Evolutionary conservation across 2,797 vertebrate genomes (phyloP), one percentile per base, ranked within the genome.

Genomic region (Acestrorhynchus altus): DNA sequence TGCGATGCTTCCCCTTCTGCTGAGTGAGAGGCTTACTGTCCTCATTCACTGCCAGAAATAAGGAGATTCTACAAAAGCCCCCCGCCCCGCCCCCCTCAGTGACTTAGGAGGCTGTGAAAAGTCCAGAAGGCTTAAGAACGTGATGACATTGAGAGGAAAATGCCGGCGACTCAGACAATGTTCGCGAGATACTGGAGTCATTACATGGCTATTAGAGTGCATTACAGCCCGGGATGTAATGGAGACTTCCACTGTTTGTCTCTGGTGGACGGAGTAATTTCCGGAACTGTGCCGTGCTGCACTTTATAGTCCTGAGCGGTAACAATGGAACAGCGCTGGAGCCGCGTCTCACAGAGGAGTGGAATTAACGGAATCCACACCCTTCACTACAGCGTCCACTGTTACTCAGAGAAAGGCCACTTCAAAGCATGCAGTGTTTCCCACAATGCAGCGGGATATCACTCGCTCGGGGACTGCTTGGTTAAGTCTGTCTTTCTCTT

Each of bases 391-490:
- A n/a, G 13, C 47, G 15, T 18, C 57, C 28, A 35, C n/a, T 20
- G 69, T 40, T 65, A 39, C 72, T 47, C 70, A 61, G 79, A 84
- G 51, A 79, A 52, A 66, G 61, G 54, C 39, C 59, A 79, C 83
- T 87, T 90, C 82, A 85, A 85, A 88, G 81, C 42, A 26, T 81
- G 76, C 81, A 80, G 52, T 70, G 39, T 74, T 82, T 76, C 72
- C 57, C 66, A n/a, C 60, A 35, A 28, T 74, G 83, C 52, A 74
- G 24, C 77, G 52, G 72, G 89, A 87, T 75, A 57, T 4, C 54
- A 13, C 20, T 16, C 46, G 13, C 8, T 15, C 8, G 2, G 13
- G 46, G 46, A 35, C 31, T 35, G 46, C 13, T 47, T 12, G 42
- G 8, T 44, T 44, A 44, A 47, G 12, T 51, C 54, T 15, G 22